Conservation (phyloP, 92 coral and sea anemone species). For the Porites evermanni region DNA sequence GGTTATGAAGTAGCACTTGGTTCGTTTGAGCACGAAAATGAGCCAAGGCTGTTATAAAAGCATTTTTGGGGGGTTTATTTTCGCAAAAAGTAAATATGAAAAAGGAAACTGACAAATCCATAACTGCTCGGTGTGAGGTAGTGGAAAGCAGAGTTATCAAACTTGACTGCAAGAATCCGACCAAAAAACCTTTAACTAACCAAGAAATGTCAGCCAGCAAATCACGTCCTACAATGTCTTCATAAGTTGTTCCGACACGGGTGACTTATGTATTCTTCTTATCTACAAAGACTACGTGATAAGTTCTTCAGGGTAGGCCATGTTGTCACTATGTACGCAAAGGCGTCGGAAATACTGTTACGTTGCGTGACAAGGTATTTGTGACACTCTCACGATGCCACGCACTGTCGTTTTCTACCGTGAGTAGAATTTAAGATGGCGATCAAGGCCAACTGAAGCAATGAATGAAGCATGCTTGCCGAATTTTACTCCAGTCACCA, state of each 20-base stretch:
- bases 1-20: not conserved
- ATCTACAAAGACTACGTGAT: no score
- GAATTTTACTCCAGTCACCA: slow-evolving; percentile 95
- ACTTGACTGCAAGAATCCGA: not conserved
- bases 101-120: no score
- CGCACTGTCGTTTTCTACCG: slow-evolving; percentile 2
- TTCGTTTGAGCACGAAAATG: no score
- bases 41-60: no score
- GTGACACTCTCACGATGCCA: not conserved
- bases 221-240: not conserved
- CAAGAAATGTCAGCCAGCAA: not conserved
- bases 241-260: no score
- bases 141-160: not conserved
- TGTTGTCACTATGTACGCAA: not conserved
- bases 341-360: not conserved
- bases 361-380: not conserved
- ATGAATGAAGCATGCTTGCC: slow-evolving; percentile 92
- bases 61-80: no score
- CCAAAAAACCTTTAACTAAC: not conserved
- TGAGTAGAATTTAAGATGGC: slow-evolving; percentile 96
- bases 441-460: slow-evolving; percentile 95
- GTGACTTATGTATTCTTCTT: no score
- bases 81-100: no score
- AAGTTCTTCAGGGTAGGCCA: no score
- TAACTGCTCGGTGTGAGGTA: no score